Evolutionary conservation across 2,888 invertebrate species (phyloP).

Genomic region (Eupelmus urozonus): DNA sequence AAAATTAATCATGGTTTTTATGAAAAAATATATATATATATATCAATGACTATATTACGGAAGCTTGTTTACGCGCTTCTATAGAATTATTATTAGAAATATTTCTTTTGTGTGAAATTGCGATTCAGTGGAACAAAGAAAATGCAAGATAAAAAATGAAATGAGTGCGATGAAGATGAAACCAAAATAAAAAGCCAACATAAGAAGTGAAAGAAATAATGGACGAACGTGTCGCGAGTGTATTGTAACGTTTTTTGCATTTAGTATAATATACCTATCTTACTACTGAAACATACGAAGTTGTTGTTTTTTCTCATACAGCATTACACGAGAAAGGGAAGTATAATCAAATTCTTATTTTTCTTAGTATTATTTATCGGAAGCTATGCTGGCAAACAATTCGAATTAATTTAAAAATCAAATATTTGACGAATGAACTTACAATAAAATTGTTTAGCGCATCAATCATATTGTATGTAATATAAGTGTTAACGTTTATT

Average conservation of each 20-base stretch:
- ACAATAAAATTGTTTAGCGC: slow-evolving; percentile 11
- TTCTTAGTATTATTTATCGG: background rate
- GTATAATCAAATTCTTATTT: slow-evolving; percentile 31
- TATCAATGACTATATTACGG: slow-evolving; percentile 13
- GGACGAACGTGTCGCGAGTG: slow-evolving; percentile 68
- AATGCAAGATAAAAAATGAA: slow-evolving; percentile 43
- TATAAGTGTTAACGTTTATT: slow-evolving; percentile 15
- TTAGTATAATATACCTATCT: slow-evolving; percentile 76
- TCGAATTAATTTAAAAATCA: background rate
- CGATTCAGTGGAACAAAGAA: slow-evolving; percentile 34
- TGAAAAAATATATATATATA: too few species aligned
- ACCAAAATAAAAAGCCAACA: slow-evolving; percentile 52
- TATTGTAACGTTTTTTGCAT: slow-evolving; percentile 75
- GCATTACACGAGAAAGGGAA: slow-evolving; percentile 1
- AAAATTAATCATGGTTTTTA: slow-evolving; percentile 47
- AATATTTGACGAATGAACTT: slow-evolving; percentile 12
- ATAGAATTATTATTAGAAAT: slow-evolving; percentile 16
- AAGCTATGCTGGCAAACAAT: background rate
- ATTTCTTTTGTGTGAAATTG: slow-evolving; percentile 50
- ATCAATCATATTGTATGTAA: slow-evolving; percentile 10
- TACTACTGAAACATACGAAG: slow-evolving; percentile 67
- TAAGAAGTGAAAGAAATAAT: slow-evolving; percentile 59
- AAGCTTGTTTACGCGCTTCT: slow-evolving; percentile 27
- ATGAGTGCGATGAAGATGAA: slow-evolving; percentile 38
- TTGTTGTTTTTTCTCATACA: slow-evolving; percentile 42